Conservation (phyloP, 92 coral and sea anemone genomes). For the Heliopora coerulea region DNA sequence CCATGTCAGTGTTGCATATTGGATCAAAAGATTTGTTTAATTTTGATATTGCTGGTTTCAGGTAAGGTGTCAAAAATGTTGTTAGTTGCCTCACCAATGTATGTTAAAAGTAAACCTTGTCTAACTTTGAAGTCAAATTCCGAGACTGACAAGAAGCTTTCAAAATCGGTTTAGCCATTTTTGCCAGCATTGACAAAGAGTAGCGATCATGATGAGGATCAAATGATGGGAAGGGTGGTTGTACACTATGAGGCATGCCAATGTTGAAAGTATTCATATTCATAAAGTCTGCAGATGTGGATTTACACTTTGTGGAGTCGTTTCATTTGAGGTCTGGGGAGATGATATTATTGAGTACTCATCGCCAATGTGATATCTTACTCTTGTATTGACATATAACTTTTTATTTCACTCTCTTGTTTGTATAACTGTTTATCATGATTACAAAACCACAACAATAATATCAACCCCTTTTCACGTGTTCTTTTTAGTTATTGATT, state of each 20-base stretch:
- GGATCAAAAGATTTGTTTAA: constrained; percentile 21
- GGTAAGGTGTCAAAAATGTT: constrained; percentile 46
- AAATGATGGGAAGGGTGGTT: not conserved
- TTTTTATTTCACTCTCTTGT: not conserved
- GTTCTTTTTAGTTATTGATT: too few species aligned
- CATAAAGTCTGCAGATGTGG: not conserved
- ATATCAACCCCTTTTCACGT: too few species aligned
- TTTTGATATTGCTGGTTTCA: constrained; percentile 32
- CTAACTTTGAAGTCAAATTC: constrained; percentile 47
- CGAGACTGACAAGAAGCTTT: constrained; percentile 37
- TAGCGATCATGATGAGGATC: constrained; percentile 7
- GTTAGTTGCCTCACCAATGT: constrained; percentile 51
- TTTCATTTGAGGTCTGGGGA: not conserved
- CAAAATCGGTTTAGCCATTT: constrained; percentile 44
- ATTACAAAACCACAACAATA: too few species aligned
- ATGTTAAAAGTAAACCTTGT: constrained; percentile 56
- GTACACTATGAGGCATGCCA: not conserved
- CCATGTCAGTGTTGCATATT: constrained; percentile 42
- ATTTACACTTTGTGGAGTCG: not conserved
- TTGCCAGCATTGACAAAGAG: constrained; percentile 45
- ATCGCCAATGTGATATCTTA: constrained; percentile 28
- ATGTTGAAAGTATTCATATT: not conserved
- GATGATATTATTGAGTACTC: constrained; percentile 22
- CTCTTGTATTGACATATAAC: not conserved
- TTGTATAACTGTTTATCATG: not conserved